These are phyloP conservation scores for Tapera naevia DNA, from an alignment of 2,797 vertebrate species.

Conservation along the genomic window DNA sequence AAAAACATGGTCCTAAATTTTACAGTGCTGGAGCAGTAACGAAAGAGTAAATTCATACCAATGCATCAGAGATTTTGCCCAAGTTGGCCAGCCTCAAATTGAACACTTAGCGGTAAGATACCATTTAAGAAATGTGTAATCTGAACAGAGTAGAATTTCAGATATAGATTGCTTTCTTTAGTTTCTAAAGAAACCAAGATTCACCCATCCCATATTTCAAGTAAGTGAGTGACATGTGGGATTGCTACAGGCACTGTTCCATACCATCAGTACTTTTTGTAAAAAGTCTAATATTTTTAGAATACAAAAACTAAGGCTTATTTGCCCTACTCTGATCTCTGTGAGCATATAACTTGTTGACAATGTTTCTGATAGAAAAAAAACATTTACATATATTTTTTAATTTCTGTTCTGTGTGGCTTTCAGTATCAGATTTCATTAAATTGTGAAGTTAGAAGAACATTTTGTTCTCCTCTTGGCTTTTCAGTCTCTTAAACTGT, in stretches of 20 bases:
- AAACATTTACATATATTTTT: not conserved
- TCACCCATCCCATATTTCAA: not conserved
- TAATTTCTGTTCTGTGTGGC: not conserved
- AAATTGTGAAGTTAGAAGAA: not conserved
- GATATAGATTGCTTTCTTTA: not conserved
- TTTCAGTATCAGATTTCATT: not conserved
- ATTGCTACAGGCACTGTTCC: not conserved
- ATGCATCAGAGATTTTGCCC: not conserved
- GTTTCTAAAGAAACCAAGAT: not conserved
- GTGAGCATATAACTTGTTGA: not conserved
- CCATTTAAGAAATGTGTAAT: not conserved
- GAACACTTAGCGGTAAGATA: not conserved
- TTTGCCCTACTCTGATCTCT: not conserved
- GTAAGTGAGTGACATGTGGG: not conserved
- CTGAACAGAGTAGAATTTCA: not conserved
- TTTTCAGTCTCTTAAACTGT: not conserved
- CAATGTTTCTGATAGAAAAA: not conserved
- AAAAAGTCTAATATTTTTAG: not conserved
- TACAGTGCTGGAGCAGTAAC: not conserved
- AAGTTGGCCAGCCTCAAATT: not conserved
- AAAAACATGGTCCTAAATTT: not conserved
- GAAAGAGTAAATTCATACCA: not conserved
- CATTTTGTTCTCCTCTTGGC: not conserved
- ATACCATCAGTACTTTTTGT: not conserved
- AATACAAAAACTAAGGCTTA: not conserved